Evolutionary conservation across 2,888 invertebrate species (phyloP), one percentile per base, ranked within the genome.

Genomic region (Phytoseiulus persimilis): DNA sequence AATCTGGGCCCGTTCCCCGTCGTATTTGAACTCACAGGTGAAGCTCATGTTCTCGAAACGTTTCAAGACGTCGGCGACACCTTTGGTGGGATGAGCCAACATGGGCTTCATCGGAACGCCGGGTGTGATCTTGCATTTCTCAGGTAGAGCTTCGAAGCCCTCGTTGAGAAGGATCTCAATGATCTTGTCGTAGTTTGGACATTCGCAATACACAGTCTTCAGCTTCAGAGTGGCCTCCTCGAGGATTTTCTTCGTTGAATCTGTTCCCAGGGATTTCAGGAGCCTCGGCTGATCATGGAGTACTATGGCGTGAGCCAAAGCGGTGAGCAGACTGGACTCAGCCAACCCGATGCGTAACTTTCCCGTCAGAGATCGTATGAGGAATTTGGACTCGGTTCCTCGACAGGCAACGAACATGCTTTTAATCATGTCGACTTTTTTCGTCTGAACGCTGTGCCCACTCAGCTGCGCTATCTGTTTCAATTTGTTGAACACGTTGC

Each of bases 21-120:
- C 99, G 93, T 99, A 99, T 93, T 99, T 99, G 95, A 96, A 99
- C 93, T 99, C 99, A 93, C 99, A 99, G 0, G 98, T 98, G 93
- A 99, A 99, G 92, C 95, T 94, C 91, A 96, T 94, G 28, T 95
- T 95, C 90, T 96, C 96, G 93, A 97, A 97, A 92, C 97, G 94
- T 90, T 95, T 94, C 90, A 98, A 93, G 5, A 98, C 96, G 93
- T 98, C 98, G 91, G 95, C 94, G 0, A 99, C 96, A 2, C 98
- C 98, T 93, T 96, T 96, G 0, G 99, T 98, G 2, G 99, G 99
- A 92, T 99, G 98, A 0, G 99, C 99, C 92, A 99, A 94, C 99
- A 99, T 99, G 0, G 99, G 99, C 93, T 98, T 97, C 91, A 99
- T 94, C 23, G 99, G 99, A 91, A 98, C 95, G 89, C 98, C 98